These are phyloP conservation scores for Chlorodrepanis virens DNA, from an alignment of 2,113 vertebrate genomes.

Conservation along the genomic window DNA sequence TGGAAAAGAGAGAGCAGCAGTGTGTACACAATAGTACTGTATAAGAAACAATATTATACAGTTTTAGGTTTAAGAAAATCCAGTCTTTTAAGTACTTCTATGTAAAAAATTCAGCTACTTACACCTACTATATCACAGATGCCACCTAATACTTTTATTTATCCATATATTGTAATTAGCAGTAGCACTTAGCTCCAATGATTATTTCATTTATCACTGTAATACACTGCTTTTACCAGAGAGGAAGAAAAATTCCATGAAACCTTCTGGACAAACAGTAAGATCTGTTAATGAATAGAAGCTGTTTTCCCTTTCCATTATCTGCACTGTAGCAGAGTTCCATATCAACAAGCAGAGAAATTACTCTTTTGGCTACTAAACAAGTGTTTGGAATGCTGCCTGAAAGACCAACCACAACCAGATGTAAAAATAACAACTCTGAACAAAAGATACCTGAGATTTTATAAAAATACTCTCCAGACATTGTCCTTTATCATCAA, in stretches of 20 bases:
- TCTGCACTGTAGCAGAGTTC: not conserved
- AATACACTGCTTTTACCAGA: not conserved
- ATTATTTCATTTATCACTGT: not conserved
- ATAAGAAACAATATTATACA: not conserved
- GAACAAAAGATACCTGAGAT: conserved; percentile 64
- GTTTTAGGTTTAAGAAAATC: not conserved
- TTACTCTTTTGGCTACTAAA: not conserved
- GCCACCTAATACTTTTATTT: not conserved
- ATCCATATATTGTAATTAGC: not conserved
- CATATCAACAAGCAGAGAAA: not conserved
- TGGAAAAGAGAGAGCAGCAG: not conserved
- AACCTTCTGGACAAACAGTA: not conserved
- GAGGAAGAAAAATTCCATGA: not conserved
- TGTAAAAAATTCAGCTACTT: not conserved
- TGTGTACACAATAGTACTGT: accelerated
- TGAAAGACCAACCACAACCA: not conserved
- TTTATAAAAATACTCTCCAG: conserved; percentile 79
- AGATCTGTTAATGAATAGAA: not conserved
- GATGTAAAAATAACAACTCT: not conserved
- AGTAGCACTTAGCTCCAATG: not conserved
- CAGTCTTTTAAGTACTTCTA: accelerated
- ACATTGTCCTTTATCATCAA: conserved; percentile 76
- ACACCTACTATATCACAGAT: not conserved
- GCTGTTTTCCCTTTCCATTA: not conserved
- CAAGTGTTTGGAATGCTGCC: not conserved